These are phyloP conservation scores for Gorsachius magnificus DNA, from an alignment of 2,797 vertebrate species.

Conservation along the genomic window DNA sequence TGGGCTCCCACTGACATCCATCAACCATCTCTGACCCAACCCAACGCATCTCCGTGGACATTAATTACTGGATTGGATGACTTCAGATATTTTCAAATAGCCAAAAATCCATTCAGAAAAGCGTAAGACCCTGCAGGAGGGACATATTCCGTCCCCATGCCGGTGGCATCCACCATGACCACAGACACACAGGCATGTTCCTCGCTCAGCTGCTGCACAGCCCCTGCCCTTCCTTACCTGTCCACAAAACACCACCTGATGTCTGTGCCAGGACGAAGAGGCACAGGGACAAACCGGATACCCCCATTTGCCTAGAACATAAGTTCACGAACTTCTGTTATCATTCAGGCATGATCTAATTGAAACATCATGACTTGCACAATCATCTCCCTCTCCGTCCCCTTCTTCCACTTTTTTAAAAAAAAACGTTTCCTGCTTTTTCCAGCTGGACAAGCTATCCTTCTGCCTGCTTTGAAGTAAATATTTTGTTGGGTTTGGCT, in stretches of 20 bases:
- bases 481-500: constrained; percentile 55
- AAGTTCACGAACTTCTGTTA: constrained; percentile 6
- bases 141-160: accelerated
- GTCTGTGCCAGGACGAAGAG: background rate
- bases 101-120: background rate
- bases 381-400: background rate
- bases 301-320: background rate
- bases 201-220: background rate
- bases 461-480: constrained; percentile 50
- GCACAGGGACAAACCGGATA: background rate
- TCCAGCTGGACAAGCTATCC: constrained; percentile 33
- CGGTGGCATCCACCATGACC: accelerated
- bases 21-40: background rate
- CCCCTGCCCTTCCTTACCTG: background rate
- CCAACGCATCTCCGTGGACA: background rate
- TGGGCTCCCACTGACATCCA: background rate
- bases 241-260: background rate
- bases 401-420: background rate
- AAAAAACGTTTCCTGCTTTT: constrained; percentile 19
- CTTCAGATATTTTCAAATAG: background rate
- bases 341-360: background rate
- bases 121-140: background rate
- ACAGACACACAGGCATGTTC: background rate
- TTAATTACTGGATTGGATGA: no score
- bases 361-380: constrained; percentile 39